A percentile compares a stretch with the other conserved stretches of the same genome.
phyloP scores from a whole-genome alignment of 1,140 invertebrate species.

The Diachasmimorpha longicaudata region DNA sequence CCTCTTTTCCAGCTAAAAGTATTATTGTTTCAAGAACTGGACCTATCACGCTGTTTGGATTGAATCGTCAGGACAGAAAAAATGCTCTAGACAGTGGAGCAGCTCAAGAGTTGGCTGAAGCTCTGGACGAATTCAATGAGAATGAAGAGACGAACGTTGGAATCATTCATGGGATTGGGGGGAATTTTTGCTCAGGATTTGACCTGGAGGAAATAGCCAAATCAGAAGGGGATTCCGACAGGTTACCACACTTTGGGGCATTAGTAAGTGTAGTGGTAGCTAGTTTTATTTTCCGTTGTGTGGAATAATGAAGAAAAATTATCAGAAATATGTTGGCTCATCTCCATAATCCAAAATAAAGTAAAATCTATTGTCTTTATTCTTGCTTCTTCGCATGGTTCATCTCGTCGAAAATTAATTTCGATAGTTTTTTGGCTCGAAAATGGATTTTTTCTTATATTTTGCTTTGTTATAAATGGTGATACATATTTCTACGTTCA shows the following conservation, averaged over 20 bases:
- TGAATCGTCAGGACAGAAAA: conserved; percentile 81
- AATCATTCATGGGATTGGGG: conserved; percentile 86
- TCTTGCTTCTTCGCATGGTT: too few relatives aligned
- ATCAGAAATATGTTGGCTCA: too few relatives aligned
- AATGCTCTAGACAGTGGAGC: conserved; percentile 81
- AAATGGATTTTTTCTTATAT: too few relatives aligned
- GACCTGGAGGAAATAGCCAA: conserved; percentile 75
- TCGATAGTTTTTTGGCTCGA: too few relatives aligned
- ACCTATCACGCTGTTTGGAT: conserved; percentile 78
- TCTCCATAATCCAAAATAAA: too few relatives aligned
- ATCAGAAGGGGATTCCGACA: conserved; percentile 53
- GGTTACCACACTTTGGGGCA: conserved; percentile 57
- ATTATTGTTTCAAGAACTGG: conserved; percentile 69
- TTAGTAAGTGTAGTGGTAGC: conserved; percentile 48
- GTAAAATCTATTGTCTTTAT: too few relatives aligned
- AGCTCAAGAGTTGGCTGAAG: conserved; percentile 70
- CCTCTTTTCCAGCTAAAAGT: conserved; percentile 37
- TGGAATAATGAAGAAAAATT: too few relatives aligned
- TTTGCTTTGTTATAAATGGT: too few relatives aligned
- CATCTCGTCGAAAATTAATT: too few relatives aligned
- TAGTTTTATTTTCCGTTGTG: too few relatives aligned
- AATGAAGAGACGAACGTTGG: conserved; percentile 73
- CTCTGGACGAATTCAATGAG: conserved; percentile 80
- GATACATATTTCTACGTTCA: too few relatives aligned
- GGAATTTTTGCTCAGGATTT: conserved; percentile 90